Conservation (phyloP, 1,140 invertebrate species). For the Cyrtorhinus lividipennis region DNA sequence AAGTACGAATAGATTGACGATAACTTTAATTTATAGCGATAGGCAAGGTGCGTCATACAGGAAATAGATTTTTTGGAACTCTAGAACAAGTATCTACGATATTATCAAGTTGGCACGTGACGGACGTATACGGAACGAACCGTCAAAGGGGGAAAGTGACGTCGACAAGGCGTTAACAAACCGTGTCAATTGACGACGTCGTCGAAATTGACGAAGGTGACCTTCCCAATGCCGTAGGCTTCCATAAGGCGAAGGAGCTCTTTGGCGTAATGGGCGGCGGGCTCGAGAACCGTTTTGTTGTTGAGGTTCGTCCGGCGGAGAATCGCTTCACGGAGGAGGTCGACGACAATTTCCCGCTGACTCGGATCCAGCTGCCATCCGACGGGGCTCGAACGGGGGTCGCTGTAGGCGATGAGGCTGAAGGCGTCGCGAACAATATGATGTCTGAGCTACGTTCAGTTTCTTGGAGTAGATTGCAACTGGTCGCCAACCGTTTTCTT, state of each 20-base stretch:
- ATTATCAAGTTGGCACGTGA: too few species aligned
- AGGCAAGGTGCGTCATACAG: not conserved
- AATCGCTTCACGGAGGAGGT: constrained; percentile 92
- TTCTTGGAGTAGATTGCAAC: too few species aligned
- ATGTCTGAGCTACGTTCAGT: too few species aligned
- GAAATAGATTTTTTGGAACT: not conserved
- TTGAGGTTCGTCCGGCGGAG: constrained; percentile 77
- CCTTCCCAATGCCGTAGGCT: constrained; percentile 47
- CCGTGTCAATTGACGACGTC: not conserved
- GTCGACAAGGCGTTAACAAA: too few species aligned
- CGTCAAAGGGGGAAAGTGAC: not conserved
- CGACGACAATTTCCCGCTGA: constrained; percentile 84
- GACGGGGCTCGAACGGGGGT: constrained; percentile 94
- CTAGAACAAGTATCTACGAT: not conserved
- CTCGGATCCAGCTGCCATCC: constrained; percentile 86
- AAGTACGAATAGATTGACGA: not conserved
- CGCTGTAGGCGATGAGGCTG: constrained; percentile 91
- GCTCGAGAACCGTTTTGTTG: constrained; percentile 77
- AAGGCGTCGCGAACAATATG: constrained; percentile 72
- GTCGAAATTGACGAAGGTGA: not conserved
- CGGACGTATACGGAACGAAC: not conserved
- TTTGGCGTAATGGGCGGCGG: constrained; percentile 73
- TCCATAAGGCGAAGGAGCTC: constrained; percentile 81
- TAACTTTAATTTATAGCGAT: not conserved
- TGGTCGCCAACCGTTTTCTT: too few species aligned